Evolutionary conservation across 2,888 invertebrate genomes (phyloP).

Genomic region (Apodemia duryi): DNA sequence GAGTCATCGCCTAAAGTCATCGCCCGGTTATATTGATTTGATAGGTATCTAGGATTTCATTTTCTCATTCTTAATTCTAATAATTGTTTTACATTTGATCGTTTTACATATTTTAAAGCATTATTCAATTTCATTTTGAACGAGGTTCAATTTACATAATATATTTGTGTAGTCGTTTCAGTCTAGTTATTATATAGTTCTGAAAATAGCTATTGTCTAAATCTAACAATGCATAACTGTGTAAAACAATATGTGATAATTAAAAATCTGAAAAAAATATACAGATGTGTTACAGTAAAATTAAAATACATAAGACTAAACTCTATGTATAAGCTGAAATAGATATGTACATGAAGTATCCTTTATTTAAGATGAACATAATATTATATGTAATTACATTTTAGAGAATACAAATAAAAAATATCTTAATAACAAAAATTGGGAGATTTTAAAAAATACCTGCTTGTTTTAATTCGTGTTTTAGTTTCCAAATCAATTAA

Average conservation of each 20-base stretch:
- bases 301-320: conserved; percentile 6
- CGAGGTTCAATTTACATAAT: background rate
- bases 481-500: conserved; percentile 3
- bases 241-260: background rate
- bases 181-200: background rate
- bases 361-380: background rate
- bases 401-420: background rate
- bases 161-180: conserved; percentile 18
- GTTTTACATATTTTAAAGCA: background rate
- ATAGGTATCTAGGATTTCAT: background rate
- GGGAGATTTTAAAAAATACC: conserved; percentile 4
- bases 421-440: conserved; percentile 1
- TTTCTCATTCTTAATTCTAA: background rate
- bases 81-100: background rate
- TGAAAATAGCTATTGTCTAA: conserved; percentile 9
- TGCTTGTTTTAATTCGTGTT: background rate
- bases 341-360: conserved; percentile 5
- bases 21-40: conserved; percentile 29
- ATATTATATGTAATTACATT: conserved; percentile 2
- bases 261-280: conserved; percentile 6
- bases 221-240: background rate
- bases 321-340: conserved; percentile 1
- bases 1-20: conserved; percentile 30
- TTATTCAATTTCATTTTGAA: background rate
- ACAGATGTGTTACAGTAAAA: background rate